phyloP scores from a whole-genome alignment of 2,797 vertebrate species.

The Myripristis murdjan region DNA sequence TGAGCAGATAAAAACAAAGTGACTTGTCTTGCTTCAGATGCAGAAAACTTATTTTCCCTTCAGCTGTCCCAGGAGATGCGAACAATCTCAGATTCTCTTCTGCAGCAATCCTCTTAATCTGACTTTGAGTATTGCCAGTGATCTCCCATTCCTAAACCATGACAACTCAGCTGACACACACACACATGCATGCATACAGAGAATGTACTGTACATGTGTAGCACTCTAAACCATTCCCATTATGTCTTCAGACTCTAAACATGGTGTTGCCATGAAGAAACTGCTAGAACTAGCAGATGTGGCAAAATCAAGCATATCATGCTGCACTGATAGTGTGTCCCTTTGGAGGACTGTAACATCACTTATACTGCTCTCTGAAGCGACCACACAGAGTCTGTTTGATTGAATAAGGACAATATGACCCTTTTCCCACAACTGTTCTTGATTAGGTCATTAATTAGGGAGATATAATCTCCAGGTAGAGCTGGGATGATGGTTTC shows the following conservation, averaged over 20 bases:
- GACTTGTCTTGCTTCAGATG: slow-evolving; percentile 80
- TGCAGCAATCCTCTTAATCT: slow-evolving; percentile 72
- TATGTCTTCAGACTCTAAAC: neutral
- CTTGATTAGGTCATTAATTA: slow-evolving; percentile 87
- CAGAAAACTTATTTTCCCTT: slow-evolving; percentile 77
- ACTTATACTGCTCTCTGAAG: slow-evolving; percentile 47
- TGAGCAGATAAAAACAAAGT: slow-evolving; percentile 85
- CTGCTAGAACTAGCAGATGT: slow-evolving; percentile 33
- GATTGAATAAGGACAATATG: slow-evolving; percentile 80
- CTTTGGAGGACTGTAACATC: slow-evolving; percentile 51
- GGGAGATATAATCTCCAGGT: slow-evolving; percentile 69
- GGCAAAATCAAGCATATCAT: slow-evolving; percentile 27
- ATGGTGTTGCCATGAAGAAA: neutral
- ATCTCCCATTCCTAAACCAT: slow-evolving; percentile 46
- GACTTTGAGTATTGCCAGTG: slow-evolving; percentile 75
- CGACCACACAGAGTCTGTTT: slow-evolving; percentile 55
- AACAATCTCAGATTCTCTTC: slow-evolving; percentile 64
- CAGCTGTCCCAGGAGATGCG: slow-evolving; percentile 57
- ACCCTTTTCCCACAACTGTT: slow-evolving; percentile 74
- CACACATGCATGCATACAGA: neutral
- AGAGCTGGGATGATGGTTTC: slow-evolving; percentile 56
- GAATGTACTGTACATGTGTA: neutral
- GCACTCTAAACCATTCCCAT: neutral
- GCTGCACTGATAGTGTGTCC: slow-evolving; percentile 8
- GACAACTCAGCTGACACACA: slow-evolving; percentile 33